Conservation (phyloP, 2,113 vertebrate species). For the Arvicanthis niloticus region DNA sequence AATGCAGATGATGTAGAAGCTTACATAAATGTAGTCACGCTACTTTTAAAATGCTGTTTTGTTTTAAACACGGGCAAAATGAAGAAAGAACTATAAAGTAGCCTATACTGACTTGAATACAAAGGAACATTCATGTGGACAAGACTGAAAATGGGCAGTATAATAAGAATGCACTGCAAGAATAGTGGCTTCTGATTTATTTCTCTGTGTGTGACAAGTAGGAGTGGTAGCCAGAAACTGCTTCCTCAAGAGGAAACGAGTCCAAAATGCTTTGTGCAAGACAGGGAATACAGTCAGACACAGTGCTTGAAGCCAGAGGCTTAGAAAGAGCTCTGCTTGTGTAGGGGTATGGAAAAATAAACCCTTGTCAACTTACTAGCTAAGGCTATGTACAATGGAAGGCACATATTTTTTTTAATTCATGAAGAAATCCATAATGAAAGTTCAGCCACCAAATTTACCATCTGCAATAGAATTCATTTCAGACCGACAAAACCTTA, state of each 20-base stretch:
- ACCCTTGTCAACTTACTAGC: background rate
- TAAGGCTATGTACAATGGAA: background rate
- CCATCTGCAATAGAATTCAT: slow-evolving; percentile 29
- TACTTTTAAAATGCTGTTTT: background rate
- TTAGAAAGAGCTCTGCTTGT: background rate
- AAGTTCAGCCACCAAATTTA: background rate
- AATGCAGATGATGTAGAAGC: background rate
- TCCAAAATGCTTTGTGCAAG: slow-evolving; percentile 6
- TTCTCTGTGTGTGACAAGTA: background rate
- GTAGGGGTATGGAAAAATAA: background rate
- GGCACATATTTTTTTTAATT: background rate
- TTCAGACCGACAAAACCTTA: background rate
- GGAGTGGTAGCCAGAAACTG: background rate
- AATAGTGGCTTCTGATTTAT: background rate
- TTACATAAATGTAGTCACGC: background rate
- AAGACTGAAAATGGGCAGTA: background rate
- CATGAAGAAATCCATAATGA: slow-evolving; percentile 24
- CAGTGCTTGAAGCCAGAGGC: background rate
- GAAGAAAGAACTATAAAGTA: slow-evolving; percentile 17
- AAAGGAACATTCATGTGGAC: background rate
- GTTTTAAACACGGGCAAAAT: slow-evolving; percentile 25
- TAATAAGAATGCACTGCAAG: background rate
- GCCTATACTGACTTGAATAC: background rate
- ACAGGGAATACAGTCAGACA: background rate
- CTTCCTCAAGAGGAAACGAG: background rate